phyloP scores from a whole-genome alignment of 2,113 vertebrate genomes.

The Verasper variegatus region DNA sequence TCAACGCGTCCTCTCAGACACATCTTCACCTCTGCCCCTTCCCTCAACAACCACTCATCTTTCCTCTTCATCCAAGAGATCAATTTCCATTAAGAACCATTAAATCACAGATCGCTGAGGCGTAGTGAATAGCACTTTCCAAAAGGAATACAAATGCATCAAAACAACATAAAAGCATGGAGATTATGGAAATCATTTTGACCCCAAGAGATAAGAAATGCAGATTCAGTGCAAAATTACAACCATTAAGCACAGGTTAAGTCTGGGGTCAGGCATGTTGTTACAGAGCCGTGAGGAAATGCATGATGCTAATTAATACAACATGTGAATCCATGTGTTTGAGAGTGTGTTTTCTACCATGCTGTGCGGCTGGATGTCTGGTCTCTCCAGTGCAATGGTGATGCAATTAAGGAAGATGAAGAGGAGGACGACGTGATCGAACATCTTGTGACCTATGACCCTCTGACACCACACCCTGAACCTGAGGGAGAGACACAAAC shows the following conservation, averaged over 20 bases:
- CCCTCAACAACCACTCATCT: no score
- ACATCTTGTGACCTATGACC: slow-evolving; percentile 95
- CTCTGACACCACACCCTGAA: slow-evolving; percentile 90
- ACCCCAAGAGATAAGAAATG: background rate
- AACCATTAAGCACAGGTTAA: background rate
- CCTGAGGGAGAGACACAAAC: slow-evolving; percentile 68
- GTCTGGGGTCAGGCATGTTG: background rate
- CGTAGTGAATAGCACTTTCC: no score
- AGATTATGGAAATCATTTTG: background rate
- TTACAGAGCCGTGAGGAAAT: background rate
- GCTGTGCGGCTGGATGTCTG: slow-evolving; percentile 92
- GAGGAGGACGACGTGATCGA: slow-evolving; percentile 92
- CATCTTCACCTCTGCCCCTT: no score
- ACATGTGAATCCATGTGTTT: background rate
- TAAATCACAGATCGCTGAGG: no score
- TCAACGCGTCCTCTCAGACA: no score
- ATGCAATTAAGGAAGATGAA: slow-evolving; percentile 99
- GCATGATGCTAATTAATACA: background rate
- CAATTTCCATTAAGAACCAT: no score
- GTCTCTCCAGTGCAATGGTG: slow-evolving; percentile 95
- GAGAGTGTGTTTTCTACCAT: slow-evolving; percentile 73
- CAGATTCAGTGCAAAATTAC: no score
- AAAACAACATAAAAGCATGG: background rate
- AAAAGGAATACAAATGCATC: background rate
- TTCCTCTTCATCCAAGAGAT: no score